Evolutionary conservation across 2,797 vertebrate genomes (phyloP).

Genomic region (Erethizon dorsatum): DNA sequence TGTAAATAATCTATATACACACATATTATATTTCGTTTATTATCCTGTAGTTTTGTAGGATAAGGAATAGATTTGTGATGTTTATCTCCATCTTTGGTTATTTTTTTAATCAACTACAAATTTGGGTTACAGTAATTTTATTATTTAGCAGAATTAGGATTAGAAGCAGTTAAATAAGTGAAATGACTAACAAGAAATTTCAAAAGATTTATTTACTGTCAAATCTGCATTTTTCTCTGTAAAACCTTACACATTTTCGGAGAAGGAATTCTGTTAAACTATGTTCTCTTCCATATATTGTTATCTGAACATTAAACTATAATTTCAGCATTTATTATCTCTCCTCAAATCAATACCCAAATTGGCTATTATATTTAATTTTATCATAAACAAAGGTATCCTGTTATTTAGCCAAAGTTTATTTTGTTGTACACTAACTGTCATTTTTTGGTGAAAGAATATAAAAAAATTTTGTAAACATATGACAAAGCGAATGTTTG

Average conservation of each 20-base stretch:
- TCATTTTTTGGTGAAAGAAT: constrained; percentile 41
- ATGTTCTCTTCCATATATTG: background rate
- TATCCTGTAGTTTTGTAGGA: background rate
- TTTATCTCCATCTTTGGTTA: constrained; percentile 8
- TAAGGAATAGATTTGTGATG: constrained; percentile 1
- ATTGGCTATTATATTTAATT: constrained; percentile 45
- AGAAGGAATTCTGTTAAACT: background rate
- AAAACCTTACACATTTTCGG: background rate
- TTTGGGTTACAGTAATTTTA: constrained; percentile 13
- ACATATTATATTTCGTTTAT: background rate
- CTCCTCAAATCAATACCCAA: background rate
- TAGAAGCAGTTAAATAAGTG: background rate
- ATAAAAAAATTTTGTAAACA: constrained; percentile 20
- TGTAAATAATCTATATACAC: background rate
- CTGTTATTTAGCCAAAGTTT: constrained; percentile 51
- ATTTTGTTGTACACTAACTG: constrained; percentile 28
- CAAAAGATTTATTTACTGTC: constrained; percentile 45
- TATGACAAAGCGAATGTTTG: constrained; percentile 9
- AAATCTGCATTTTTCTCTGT: constrained; percentile 18
- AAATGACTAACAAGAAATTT: constrained; percentile 37
- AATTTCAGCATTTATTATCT: constrained; percentile 38
- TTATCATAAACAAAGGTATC: background rate
- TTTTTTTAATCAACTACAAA: constrained; percentile 16
- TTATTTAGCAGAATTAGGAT: background rate
- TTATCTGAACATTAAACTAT: constrained; percentile 37